A percentile compares a stretch with the other conserved stretches of the same genome.
These are phyloP conservation scores for Sebastiscus tertius DNA, from an alignment of 2,797 vertebrate species.

Conservation along the genomic window DNA sequence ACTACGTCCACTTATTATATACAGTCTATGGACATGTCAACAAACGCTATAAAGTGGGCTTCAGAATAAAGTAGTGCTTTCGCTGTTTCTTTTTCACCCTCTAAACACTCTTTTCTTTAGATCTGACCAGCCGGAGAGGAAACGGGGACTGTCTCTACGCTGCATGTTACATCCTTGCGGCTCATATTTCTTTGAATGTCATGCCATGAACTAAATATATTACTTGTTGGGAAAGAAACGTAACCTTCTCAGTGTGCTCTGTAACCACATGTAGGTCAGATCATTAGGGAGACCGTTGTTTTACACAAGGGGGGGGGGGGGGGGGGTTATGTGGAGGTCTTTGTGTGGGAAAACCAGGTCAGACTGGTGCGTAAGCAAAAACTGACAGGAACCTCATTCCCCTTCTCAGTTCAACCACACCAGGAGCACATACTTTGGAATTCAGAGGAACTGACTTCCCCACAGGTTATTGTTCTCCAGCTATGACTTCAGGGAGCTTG, in stretches of 20 bases:
- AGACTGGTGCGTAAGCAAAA: background rate
- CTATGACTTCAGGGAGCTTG: background rate
- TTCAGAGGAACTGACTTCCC: background rate
- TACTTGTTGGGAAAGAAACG: background rate
- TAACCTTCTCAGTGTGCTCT: background rate
- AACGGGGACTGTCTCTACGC: rapidly evolving
- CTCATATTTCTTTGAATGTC: background rate
- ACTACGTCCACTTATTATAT: no score
- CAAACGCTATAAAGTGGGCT: background rate
- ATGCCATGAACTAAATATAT: background rate
- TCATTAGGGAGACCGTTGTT: background rate
- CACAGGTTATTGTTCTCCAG: background rate
- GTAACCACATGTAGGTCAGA: background rate
- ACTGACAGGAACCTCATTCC: background rate
- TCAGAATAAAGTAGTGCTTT: background rate
- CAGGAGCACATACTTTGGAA: background rate
- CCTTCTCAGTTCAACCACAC: background rate
- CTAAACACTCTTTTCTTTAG: no score
- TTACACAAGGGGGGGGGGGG: background rate
- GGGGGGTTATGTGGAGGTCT: background rate
- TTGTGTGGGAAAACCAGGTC: slow-evolving; percentile 10
- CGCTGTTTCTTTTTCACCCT: background rate
- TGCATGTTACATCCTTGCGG: background rate
- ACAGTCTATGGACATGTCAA: background rate
- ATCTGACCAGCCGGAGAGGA: background rate